Conservation (phyloP, 2,113 vertebrate genomes). For the Panthera uncia region DNA sequence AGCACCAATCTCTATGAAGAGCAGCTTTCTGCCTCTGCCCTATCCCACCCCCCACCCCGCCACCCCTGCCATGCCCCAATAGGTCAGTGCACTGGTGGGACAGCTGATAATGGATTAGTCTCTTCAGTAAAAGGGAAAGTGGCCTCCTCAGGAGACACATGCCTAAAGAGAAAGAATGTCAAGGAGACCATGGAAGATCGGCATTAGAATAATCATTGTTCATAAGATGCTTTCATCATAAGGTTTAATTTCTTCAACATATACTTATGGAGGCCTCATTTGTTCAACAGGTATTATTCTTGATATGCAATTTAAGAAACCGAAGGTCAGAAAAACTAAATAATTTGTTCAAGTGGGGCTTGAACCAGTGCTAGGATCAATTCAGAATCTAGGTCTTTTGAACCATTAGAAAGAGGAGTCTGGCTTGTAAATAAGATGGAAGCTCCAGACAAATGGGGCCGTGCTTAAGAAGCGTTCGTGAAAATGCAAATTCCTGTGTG, state of each 20-base stretch:
- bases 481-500: background rate
- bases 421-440: background rate
- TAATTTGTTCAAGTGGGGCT: background rate
- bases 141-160: background rate
- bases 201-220: background rate
- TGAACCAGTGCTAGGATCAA: background rate
- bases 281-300: background rate
- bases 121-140: background rate
- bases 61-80: too few relatives aligned
- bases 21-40: background rate
- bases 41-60: too few relatives aligned
- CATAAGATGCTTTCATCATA: background rate
- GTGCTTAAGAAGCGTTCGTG: background rate
- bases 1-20: background rate
- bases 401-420: background rate
- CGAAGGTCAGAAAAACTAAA: background rate
- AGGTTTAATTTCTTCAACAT: background rate
- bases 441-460: background rate
- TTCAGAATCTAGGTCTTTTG: background rate
- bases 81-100: background rate
- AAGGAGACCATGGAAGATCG: background rate
- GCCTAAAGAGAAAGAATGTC: background rate
- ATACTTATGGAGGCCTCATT: background rate
- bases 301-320: background rate
- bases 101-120: background rate